Evolutionary conservation across 2,888 invertebrate species (phyloP).

Genomic region (Pseudococcus longispinus): DNA sequence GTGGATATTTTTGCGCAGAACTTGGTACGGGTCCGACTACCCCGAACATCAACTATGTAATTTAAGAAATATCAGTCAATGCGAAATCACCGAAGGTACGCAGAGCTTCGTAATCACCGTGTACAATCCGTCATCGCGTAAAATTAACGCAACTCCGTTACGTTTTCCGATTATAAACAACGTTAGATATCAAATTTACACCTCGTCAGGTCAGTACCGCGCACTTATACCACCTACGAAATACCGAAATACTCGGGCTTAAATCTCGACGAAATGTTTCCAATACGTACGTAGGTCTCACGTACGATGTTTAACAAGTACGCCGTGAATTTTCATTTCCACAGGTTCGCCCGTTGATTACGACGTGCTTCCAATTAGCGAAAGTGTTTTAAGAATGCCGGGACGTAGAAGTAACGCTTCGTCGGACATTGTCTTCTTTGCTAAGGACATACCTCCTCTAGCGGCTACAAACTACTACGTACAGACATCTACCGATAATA

Average conservation of each 20-base stretch:
- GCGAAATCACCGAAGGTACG: conserved; percentile 70
- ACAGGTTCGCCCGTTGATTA: conserved; percentile 59
- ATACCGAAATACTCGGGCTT: too few species aligned
- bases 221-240: too few species aligned
- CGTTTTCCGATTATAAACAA: conserved; percentile 57
- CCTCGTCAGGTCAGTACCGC: conserved; percentile 58
- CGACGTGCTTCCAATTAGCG: conserved; percentile 62
- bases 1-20: conserved; percentile 46
- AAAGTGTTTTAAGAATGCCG: conserved; percentile 61
- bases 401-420: conserved; percentile 63
- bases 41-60: conserved; percentile 65
- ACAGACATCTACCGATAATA: conserved; percentile 45
- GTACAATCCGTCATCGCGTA: conserved; percentile 75
- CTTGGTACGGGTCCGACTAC: conserved; percentile 56
- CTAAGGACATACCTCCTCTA: conserved; percentile 61
- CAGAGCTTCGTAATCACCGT: conserved; percentile 74
- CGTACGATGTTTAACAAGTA: too few species aligned
- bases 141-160: conserved; percentile 46
- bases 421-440: conserved; percentile 63
- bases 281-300: too few species aligned
- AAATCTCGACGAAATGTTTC: too few species aligned
- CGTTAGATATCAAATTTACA: conserved; percentile 58
- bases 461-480: conserved; percentile 60
- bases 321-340: conserved; percentile 32
- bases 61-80: conserved; percentile 79